A percentile compares a stretch with the other conserved stretches of the same genome.
Conservation (phyloP, 2,888 invertebrate species). For the Blera fallax region DNA sequence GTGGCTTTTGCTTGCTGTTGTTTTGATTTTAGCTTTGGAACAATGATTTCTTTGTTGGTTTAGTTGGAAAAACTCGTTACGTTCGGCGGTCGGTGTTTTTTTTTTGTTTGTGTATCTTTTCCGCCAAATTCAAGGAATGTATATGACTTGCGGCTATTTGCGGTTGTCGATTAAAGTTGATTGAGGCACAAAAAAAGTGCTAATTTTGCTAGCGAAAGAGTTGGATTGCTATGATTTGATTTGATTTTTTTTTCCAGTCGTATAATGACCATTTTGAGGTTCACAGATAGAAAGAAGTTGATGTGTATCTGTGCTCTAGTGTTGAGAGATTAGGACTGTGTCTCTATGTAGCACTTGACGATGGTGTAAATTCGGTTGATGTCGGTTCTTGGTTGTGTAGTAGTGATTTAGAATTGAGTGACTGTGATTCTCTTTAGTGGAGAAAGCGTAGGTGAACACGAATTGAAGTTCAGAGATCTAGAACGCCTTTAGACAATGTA, state of each 20-base stretch:
- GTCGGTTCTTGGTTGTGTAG: neutral
- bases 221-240: constrained; percentile 52
- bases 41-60: constrained; percentile 64
- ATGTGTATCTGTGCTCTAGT: neutral
- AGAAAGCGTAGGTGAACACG: constrained; percentile 17
- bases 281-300: constrained; percentile 27
- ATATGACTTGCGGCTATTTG: constrained; percentile 58
- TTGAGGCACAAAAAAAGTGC: constrained; percentile 49
- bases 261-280: constrained; percentile 52
- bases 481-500: neutral
- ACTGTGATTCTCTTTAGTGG: constrained; percentile 12
- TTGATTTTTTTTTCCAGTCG: constrained; percentile 22
- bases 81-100: neutral
- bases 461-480: constrained; percentile 19
- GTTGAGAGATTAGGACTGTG: neutral
- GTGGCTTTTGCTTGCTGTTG: neutral
- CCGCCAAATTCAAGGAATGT: constrained; percentile 51
- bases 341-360: neutral
- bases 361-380: neutral
- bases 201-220: constrained; percentile 41
- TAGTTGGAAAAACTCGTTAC: constrained; percentile 63
- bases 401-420: constrained; percentile 4
- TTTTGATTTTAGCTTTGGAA: constrained; percentile 41
- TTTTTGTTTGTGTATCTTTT: constrained; percentile 24
- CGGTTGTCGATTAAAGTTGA: constrained; percentile 65